Base-by-base conservation (phyloP, 2,888 invertebrate species). In the Meganola albula region DNA sequence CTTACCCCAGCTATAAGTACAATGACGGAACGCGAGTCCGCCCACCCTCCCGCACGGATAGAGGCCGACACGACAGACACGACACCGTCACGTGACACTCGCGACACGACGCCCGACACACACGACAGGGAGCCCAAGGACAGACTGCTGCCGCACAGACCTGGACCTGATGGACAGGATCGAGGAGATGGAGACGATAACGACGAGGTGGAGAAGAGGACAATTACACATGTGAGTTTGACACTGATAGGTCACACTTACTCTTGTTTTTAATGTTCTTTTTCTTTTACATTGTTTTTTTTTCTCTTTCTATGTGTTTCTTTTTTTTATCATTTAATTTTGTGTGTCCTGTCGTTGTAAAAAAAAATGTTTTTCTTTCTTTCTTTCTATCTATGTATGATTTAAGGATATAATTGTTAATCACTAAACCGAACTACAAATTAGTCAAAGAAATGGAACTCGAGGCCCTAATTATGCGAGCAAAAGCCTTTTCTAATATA, bases 1-100 rank as follows among this genome's bases (percentile, higher is more conserved):
- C n/a, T 27, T 20, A 24, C 20, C 9, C 6, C 53, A 90, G 93
- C 91, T 10, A 93, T 97, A 47, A 93, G 92, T 31, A 92, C 93
- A 50, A 98, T 98, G 95, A 99, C 99, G 3, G 98, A 98, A 74
- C 91, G 93, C 36, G 95, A 97, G 65, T 94, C 95, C 0, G 97
- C 98, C 0, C 96, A 97, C 86, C 94, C 73, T 1, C 92, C 10
- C 60, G 80, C 42, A 40, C 52, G 47, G 2, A 36, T 54, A 6
- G 53, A 39, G 36, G 39, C 16, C 5, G 44, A 51, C 38, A 63
- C 68, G 1, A 12, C 18, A 11, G 53, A 53, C 2, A 25, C 53
- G n/a, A n/a, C 29, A 38, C 51, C 11, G 56, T 57, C 12, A 33
- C 48, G n/a, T 37, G 29, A 21, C 61, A 48, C 28, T 2, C 33